A percentile compares a stretch with the other conserved stretches of the same genome.
Conservation (phyloP, 1,140 invertebrate species). For the Fopius arisanus region DNA sequence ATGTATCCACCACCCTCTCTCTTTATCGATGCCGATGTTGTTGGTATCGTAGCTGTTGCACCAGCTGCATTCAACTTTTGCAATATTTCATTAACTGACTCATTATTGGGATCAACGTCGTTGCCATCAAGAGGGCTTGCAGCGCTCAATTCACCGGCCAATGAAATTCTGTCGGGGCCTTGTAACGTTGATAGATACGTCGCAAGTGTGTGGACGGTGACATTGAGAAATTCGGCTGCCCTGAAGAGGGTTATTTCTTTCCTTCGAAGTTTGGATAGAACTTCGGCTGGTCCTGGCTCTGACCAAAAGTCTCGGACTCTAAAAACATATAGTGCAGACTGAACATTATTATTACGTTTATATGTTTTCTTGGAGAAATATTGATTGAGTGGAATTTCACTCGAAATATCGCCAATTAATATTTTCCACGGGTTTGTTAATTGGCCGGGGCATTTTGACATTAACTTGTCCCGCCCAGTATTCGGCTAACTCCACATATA, state of each 20-base stretch:
- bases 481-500: too few species aligned
- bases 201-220: constrained; percentile 75
- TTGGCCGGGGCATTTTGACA: too few species aligned
- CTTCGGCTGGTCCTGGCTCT: constrained; percentile 76
- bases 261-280: constrained; percentile 73
- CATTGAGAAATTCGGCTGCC: constrained; percentile 77
- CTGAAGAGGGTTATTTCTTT: constrained; percentile 76
- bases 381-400: constrained; percentile 22
- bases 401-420: neutral
- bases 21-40: constrained; percentile 60
- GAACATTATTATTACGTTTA: neutral
- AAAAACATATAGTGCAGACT: constrained; percentile 39
- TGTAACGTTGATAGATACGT: constrained; percentile 73
- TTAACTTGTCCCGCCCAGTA: too few species aligned
- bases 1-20: constrained; percentile 59
- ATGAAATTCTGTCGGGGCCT: constrained; percentile 63
- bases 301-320: constrained; percentile 81
- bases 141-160: constrained; percentile 55
- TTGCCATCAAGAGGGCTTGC: constrained; percentile 43
- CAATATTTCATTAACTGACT: constrained; percentile 54
- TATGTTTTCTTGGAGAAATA: neutral
- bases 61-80: constrained; percentile 54
- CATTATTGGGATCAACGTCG: constrained; percentile 53
- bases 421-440: neutral
- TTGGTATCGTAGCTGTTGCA: constrained; percentile 44